Evolutionary conservation across 2,113 vertebrate genomes (phyloP), one percentile per base, ranked within the genome.

Genomic region (Regulus satrapa): DNA sequence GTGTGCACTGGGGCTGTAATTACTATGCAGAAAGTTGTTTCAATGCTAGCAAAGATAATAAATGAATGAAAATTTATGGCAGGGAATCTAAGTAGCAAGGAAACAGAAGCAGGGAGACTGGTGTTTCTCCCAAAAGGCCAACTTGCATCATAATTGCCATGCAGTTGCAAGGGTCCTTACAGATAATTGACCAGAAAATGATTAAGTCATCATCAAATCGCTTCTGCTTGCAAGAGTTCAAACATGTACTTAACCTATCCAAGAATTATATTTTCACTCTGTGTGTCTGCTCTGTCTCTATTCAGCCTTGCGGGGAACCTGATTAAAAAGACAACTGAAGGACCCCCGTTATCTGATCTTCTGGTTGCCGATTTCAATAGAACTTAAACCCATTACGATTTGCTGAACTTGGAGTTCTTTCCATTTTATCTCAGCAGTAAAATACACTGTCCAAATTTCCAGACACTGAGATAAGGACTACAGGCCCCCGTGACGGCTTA

Each of bases 101-200:
- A 98, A 98, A 98, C 98, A 98, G 98, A 98, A 98, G 98, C 98
- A 98, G 98, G 95, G 98, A 98, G 97, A 97, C 98, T 98, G 98
- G 97, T 98, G 98, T 97, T 98, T 98, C 97, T 98, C 98, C 98
- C 98, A 98, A 98, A 98, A 98, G 98, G 98, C 98, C 98, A 98
- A 97, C 98, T 98, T 98, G 98, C 98, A 98, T 98, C 98, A 97
- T 99, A 98, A 99, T 98, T 98, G 98, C 98, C 97, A 97, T 97
- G 98, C 97, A 98, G 98, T 98, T 98, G 98, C 98, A 98, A 98
- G 98, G 98, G 98, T 98, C 98, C 99, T 99, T 98, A 98, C 98
- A 99, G 99, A 99, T 99, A 99, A 99, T 99, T 99, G 99, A 99
- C 98, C 99, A 99, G 99, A 99, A 99, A 99, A 99, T 99, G 99